Conservation (phyloP, 2,113 vertebrate species). For the Collichthys lucidus region DNA sequence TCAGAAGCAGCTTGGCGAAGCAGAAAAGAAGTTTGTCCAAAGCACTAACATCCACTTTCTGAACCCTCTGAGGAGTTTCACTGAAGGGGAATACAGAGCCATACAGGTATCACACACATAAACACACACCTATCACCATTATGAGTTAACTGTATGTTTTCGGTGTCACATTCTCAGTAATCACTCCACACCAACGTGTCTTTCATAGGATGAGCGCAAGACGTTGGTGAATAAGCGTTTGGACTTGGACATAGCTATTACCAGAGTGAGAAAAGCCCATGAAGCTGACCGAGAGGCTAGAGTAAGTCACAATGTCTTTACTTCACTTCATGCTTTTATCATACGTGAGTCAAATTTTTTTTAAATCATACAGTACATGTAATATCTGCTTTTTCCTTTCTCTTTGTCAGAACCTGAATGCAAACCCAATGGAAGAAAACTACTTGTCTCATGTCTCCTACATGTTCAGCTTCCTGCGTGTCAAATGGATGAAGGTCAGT, state of each 20-base stretch:
- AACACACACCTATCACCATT: background rate
- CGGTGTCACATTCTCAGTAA: background rate
- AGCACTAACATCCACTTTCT: constrained; percentile 93
- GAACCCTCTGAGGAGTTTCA: constrained; percentile 91
- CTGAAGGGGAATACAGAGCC: constrained; percentile 91
- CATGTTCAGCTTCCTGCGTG: constrained; percentile 82
- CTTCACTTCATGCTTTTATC: background rate
- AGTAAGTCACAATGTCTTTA: constrained; percentile 56
- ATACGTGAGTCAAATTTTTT: background rate
- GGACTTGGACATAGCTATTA: constrained; percentile 78
- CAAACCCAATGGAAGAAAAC: constrained; percentile 67
- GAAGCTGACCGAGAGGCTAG: constrained; percentile 73
- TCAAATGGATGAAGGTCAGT: constrained; percentile 82
- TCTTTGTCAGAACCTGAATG: constrained; percentile 67
- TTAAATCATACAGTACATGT: background rate
- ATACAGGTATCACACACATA: constrained; percentile 86
- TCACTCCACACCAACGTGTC: background rate
- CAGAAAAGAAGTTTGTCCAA: constrained; percentile 92
- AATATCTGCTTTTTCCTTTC: background rate
- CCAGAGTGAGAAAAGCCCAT: constrained; percentile 73
- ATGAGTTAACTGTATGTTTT: background rate
- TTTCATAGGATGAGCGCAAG: constrained; percentile 72
- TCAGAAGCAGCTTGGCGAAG: constrained; percentile 90
- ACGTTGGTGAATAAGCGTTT: constrained; percentile 79
- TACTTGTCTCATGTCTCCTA: constrained; percentile 77